These are phyloP conservation scores for Aelia acuminata DNA, from an alignment of 2,888 invertebrate genomes.

Conservation along the genomic window DNA sequence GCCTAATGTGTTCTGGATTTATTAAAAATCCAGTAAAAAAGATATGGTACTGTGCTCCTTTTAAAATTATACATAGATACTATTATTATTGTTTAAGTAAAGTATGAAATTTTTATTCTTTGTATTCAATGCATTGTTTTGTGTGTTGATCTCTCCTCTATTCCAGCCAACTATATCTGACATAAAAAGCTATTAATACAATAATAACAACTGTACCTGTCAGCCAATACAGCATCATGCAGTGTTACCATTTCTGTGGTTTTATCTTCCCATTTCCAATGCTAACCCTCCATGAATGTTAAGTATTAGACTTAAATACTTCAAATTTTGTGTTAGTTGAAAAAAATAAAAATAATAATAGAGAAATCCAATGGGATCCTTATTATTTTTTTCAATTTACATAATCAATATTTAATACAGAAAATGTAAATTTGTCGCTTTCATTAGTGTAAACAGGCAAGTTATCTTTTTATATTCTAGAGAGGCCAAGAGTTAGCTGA, in stretches of 20 bases:
- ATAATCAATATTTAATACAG: background rate
- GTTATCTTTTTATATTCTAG: background rate
- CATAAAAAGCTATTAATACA: slow-evolving; percentile 38
- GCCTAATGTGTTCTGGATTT: background rate
- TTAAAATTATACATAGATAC: background rate
- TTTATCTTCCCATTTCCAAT: slow-evolving; percentile 51
- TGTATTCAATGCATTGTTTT: slow-evolving; percentile 49
- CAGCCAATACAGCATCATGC: slow-evolving; percentile 48
- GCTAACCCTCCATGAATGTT: slow-evolving; percentile 48
- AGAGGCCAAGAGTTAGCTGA: background rate
- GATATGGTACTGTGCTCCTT: too few relatives aligned
- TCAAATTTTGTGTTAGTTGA: background rate
- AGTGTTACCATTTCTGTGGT: slow-evolving; percentile 41
- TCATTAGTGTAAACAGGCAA: background rate
- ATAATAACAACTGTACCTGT: slow-evolving; percentile 49
- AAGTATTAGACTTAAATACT: background rate
- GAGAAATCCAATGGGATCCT: background rate
- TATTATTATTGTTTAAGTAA: background rate
- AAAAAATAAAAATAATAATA: too few relatives aligned
- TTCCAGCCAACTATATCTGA: slow-evolving; percentile 51
- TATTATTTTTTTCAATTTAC: background rate
- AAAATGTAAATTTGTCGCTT: background rate
- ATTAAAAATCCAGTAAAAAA: background rate
- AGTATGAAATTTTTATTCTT: background rate
- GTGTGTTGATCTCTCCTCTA: slow-evolving; percentile 49